Evolutionary conservation across 2,113 vertebrate genomes (phyloP).

Genomic region (Larimichthys polyactis): DNA sequence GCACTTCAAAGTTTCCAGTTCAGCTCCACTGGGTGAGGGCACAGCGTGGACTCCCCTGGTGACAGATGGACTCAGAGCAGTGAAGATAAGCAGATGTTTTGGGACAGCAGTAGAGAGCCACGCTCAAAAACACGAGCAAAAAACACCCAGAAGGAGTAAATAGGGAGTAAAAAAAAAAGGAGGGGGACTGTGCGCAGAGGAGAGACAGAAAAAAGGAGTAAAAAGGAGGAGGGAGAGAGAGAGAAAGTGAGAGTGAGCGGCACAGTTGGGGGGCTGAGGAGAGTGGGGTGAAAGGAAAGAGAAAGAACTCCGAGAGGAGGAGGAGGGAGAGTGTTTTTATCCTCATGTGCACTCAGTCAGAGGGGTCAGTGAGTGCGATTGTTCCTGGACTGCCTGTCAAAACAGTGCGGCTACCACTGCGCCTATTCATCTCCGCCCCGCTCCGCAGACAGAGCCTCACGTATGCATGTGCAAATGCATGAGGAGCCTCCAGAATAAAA

Average conservation of each 20-base stretch:
- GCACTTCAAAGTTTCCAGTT: slow-evolving; percentile 71
- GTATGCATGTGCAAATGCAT: slow-evolving; percentile 34
- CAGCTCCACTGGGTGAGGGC: slow-evolving; percentile 57
- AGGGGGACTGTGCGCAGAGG: too few species aligned
- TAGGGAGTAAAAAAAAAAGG: slow-evolving; percentile 24
- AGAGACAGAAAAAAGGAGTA: neutral
- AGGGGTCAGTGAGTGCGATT: slow-evolving; percentile 82
- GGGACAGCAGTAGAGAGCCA: slow-evolving; percentile 52
- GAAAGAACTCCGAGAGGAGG: slow-evolving; percentile 48
- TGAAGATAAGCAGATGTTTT: slow-evolving; percentile 77
- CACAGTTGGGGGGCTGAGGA: slow-evolving; percentile 56
- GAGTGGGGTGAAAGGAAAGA: slow-evolving; percentile 53
- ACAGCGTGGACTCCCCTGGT: slow-evolving; percentile 56
- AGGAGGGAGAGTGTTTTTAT: slow-evolving; percentile 70
- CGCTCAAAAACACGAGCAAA: slow-evolving; percentile 16
- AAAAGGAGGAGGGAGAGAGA: slow-evolving; percentile 12
- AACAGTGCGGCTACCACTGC: slow-evolving; percentile 75
- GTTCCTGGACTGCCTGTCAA: slow-evolving; percentile 81
- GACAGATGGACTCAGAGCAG: slow-evolving; percentile 69
- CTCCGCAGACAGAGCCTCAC: slow-evolving; percentile 44
- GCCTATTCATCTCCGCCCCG: slow-evolving; percentile 58
- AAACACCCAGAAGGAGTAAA: neutral
- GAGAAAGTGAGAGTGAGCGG: slow-evolving; percentile 57
- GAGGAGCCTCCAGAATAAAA: slow-evolving; percentile 1
- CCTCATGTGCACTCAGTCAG: slow-evolving; percentile 74